Percentiles rank a stretch among this genome's conserved stretches.
phyloP scores from a whole-genome alignment of 1,140 invertebrate genomes.

The Cataglyphis hispanica region DNA sequence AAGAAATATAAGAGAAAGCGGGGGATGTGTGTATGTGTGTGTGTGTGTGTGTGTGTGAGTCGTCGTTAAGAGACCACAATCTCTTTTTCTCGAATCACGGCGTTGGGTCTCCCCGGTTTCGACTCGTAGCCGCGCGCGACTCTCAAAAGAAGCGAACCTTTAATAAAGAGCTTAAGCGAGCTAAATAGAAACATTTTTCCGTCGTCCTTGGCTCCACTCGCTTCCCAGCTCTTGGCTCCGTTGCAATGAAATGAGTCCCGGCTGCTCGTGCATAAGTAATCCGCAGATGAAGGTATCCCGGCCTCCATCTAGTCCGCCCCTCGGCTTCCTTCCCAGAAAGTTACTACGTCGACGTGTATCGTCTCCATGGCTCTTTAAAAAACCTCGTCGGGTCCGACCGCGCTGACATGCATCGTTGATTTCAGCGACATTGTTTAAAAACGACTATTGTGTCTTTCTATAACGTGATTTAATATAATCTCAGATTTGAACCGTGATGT shows the following conservation, averaged over 20 bases:
- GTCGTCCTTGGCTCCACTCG: constrained; percentile 76
- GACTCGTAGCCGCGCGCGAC: constrained; percentile 13
- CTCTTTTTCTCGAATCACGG: constrained; percentile 69
- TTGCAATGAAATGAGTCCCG: constrained; percentile 81
- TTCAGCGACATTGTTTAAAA: constrained; percentile 49
- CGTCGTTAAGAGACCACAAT: constrained; percentile 70
- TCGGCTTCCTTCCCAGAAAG: constrained; percentile 54
- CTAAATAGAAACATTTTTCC: constrained; percentile 86
- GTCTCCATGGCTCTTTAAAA: constrained; percentile 60
- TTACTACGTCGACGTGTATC: constrained; percentile 69
- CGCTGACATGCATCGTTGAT: not conserved
- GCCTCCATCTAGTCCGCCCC: constrained; percentile 54
- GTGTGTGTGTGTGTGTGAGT: not conserved
- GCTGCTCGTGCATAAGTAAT: constrained; percentile 84
- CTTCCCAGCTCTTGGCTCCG: constrained; percentile 74
- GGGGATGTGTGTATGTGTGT: constrained; percentile 16
- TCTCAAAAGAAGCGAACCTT: constrained; percentile 77
- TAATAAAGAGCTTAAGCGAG: constrained; percentile 84
- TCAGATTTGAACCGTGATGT: not conserved
- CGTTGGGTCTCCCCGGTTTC: constrained; percentile 14
- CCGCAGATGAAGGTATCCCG: constrained; percentile 76
- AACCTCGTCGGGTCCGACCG: constrained; percentile 33
- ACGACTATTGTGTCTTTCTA: constrained; percentile 25
- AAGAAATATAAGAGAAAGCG: constrained; percentile 51
- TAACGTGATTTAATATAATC: constrained; percentile 13